phyloP scores from a whole-genome alignment of 2,797 vertebrate species.

The Gadopsis marmoratus region DNA sequence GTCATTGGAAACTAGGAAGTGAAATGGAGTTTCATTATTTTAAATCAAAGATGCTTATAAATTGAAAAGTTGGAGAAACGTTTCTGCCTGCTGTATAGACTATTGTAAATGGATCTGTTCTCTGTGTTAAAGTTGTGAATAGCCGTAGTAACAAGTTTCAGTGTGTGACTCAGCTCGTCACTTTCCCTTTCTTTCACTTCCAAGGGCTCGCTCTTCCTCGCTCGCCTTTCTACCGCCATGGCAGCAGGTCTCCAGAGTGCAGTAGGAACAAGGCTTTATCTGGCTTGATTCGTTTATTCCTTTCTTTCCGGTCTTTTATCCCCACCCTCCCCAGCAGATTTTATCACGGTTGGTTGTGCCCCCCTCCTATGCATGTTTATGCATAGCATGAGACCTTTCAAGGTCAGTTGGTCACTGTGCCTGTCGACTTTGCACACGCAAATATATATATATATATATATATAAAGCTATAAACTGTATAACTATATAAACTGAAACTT shows the following conservation, averaged over 20 bases:
- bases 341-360: conserved; percentile 66
- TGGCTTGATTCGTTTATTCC: conserved; percentile 79
- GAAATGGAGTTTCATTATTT: conserved; percentile 22
- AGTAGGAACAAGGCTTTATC: conserved; percentile 77
- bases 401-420: conserved; percentile 72
- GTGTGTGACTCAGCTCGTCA: conserved; percentile 30
- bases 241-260: conserved; percentile 70
- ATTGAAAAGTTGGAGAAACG: conserved; percentile 15
- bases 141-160: conserved; percentile 22
- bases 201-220: conserved; percentile 29
- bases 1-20: conserved; percentile 40
- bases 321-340: conserved; percentile 59
- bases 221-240: conserved; percentile 37
- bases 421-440: conserved; percentile 38
- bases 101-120: conserved; percentile 17
- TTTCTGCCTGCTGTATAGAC: conserved; percentile 4
- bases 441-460: no score
- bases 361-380: conserved; percentile 53
- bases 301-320: conserved; percentile 60
- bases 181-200: conserved; percentile 44
- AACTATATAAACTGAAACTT: conserved; percentile 35
- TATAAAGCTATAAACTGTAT: no score
- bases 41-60: conserved; percentile 13
- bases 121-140: conserved; percentile 20
- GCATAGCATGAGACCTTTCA: conserved; percentile 75